phyloP scores from a whole-genome alignment of 2,888 invertebrate genomes.

The Rhabditoides inermis region DNA sequence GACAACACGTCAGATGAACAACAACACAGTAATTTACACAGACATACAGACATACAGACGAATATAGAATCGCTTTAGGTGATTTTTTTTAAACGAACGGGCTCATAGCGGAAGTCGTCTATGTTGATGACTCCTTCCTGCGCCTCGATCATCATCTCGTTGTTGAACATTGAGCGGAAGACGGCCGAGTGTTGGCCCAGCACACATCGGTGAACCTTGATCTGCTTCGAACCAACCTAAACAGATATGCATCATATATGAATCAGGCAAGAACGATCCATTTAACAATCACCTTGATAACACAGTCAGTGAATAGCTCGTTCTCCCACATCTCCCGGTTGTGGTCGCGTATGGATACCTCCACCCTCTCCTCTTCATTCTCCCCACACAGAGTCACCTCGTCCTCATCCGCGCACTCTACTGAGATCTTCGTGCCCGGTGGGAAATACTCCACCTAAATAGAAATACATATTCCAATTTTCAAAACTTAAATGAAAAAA shows the following conservation, averaged over 20 bases:
- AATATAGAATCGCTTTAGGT: too few relatives aligned
- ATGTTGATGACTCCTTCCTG: conserved; percentile 43
- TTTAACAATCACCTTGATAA: conserved; percentile 31
- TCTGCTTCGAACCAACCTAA: conserved; percentile 34
- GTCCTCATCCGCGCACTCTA: conserved; percentile 35
- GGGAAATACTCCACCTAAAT: conserved; percentile 30
- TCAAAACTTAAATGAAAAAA: not conserved
- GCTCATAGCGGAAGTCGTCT: conserved; percentile 39
- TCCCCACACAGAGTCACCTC: conserved; percentile 24
- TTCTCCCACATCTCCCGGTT: conserved; percentile 39
- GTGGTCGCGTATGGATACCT: conserved; percentile 14
- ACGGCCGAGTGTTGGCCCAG: conserved; percentile 44
- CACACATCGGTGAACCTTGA: conserved; percentile 44
- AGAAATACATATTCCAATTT: not conserved
- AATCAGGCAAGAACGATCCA: too few relatives aligned
- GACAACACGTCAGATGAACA: too few relatives aligned
- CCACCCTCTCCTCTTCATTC: conserved; percentile 19
- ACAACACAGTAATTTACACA: too few relatives aligned
- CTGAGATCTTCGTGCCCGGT: conserved; percentile 38
- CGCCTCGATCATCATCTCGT: conserved; percentile 45
- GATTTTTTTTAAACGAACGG: conserved; percentile 16
- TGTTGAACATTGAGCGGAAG: conserved; percentile 44
- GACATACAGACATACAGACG: too few relatives aligned
- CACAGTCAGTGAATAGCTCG: conserved; percentile 42
- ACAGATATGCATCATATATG: too few relatives aligned